Percentiles rank a stretch among this genome's conserved stretches.
phyloP scores from a whole-genome alignment of 2,113 vertebrate genomes.

The Hippolais icterina region DNA sequence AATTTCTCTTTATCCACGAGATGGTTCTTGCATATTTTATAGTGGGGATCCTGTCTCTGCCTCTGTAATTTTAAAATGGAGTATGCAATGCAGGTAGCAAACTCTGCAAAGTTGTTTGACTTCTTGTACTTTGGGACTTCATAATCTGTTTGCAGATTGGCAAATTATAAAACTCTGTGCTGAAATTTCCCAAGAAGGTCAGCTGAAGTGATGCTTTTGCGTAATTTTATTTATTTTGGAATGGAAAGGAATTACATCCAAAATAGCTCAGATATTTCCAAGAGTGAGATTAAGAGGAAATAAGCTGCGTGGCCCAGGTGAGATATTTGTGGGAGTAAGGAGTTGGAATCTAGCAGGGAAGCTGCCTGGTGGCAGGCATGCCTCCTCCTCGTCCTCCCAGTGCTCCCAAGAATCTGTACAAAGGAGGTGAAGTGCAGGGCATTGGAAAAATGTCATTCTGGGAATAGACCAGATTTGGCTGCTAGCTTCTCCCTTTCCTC shows the following conservation, averaged over 20 bases:
- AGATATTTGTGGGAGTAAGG: background rate
- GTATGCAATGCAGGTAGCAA: background rate
- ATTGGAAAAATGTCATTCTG: background rate
- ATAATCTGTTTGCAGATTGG: background rate
- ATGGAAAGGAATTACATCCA: background rate
- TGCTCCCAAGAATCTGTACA: background rate
- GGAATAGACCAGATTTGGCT: background rate
- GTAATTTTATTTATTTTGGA: background rate
- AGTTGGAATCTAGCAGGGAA: background rate
- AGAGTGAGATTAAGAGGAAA: background rate
- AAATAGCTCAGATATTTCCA: background rate
- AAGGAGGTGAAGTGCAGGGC: background rate
- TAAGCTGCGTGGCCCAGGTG: background rate
- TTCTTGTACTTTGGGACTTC: background rate
- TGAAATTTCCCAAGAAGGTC: background rate
- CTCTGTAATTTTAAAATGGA: background rate
- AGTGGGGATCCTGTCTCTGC: background rate
- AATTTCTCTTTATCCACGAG: background rate
- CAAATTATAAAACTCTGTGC: background rate
- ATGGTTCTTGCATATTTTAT: background rate
- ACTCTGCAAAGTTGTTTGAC: background rate
- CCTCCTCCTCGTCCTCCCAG: fast-evolving
- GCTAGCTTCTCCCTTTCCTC: background rate
- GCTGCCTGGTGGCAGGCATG: background rate
- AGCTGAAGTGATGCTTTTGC: fast-evolving